A percentile compares a stretch with the other conserved stretches of the same genome.
These are phyloP conservation scores for Muscicapa comitata DNA, from an alignment of 2,797 vertebrate genomes.

Conservation along the genomic window DNA sequence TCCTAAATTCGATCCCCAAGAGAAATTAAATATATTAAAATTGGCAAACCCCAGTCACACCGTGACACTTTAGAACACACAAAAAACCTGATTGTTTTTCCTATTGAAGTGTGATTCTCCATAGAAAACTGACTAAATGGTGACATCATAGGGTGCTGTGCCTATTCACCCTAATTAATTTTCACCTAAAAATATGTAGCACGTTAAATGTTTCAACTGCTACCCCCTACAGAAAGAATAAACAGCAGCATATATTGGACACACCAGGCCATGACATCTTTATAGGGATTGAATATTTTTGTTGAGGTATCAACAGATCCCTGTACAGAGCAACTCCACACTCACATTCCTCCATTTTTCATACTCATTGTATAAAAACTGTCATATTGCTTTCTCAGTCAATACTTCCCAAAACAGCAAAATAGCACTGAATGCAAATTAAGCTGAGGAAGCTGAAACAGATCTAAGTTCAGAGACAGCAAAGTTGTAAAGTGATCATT, in stretches of 20 bases:
- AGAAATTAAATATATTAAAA: too few relatives aligned
- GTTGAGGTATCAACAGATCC: not conserved
- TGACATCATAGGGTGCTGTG: slow-evolving; percentile 37
- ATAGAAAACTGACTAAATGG: slow-evolving; percentile 40
- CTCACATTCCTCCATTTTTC: not conserved
- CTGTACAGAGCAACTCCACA: not conserved
- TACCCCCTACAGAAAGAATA: not conserved
- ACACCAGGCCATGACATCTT: not conserved
- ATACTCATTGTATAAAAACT: not conserved
- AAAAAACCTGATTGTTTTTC: not conserved
- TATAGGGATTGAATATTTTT: not conserved
- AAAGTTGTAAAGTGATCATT: not conserved
- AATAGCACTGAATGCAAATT: not conserved
- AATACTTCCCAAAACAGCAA: not conserved
- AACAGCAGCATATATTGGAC: not conserved
- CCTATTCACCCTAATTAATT: slow-evolving; percentile 2
- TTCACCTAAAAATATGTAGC: not conserved
- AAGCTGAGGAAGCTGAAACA: not conserved
- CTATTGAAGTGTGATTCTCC: not conserved
- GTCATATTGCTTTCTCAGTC: not conserved
- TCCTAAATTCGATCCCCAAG: too few relatives aligned
- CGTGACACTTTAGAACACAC: too few relatives aligned
- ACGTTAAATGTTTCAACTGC: not conserved
- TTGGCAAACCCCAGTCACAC: too few relatives aligned
- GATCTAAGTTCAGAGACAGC: not conserved